Base-by-base conservation (phyloP, 92 coral and sea anemone species). In the Porites evermanni region DNA sequence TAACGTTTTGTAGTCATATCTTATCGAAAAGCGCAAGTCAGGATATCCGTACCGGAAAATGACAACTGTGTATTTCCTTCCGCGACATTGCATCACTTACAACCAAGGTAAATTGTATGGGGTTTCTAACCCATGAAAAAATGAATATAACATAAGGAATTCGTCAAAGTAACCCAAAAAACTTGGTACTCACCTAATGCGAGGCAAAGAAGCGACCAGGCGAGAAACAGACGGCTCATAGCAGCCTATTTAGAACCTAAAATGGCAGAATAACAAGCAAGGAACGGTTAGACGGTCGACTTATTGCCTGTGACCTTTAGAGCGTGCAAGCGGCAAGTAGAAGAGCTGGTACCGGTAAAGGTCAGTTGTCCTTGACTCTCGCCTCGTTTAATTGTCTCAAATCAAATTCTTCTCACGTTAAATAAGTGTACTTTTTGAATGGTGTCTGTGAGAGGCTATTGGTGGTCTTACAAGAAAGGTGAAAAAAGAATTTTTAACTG, bases 231-330 rank as follows among this genome's bases (percentile, higher is more conserved):
- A 20, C 79, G 87, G 79, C 71, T 63, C 87, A 83, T 83, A 47
- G 61, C 79, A 83, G 87, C 87, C 79, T 13, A 60, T 19, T 69
- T 72, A 72, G 16, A 83, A 83, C 79, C 87, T 83, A 67, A 83
- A 64, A 50, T 23, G 72, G 58, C 68, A 77, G 17, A 13, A 8
- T 32, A 72, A 81, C 32, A 67, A 54, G 63, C 79, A 72, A 72
- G 68, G 79, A 71, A 2, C 32, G 8, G 53, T 82, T 21, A 71
- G 86, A 71, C 70, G 47, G 8, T 71, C 44, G 51, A 32, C 20
- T 38, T 2, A 23, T 14, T 58, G 77, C 58, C 70, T 38, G 79
- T 83, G 79, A 72, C 79, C 79, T 59, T 73, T 71, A 74, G 44
- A 83, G 87, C 72, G 79, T 74, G 87, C 51, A 83, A 52, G 79